Conservation (phyloP, 2,888 invertebrate species). For the Dryobotodes eremita region DNA sequence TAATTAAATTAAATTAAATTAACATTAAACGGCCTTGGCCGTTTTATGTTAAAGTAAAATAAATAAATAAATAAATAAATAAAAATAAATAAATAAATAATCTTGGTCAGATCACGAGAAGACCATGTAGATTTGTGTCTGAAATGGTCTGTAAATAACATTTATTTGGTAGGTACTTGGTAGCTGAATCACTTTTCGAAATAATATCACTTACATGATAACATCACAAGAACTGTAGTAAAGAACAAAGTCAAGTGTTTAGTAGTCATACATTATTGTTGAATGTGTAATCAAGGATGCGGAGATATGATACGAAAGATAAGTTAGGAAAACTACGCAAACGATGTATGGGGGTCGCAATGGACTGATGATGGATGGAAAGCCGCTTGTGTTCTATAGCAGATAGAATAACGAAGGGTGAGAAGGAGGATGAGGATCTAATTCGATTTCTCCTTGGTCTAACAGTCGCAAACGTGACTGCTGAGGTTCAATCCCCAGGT, state of each 20-base stretch:
- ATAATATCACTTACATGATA: constrained; percentile 9
- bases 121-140: too few species aligned
- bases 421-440: neutral
- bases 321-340: neutral
- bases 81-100: too few species aligned
- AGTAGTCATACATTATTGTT: neutral
- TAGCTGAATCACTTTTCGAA: neutral
- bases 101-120: too few species aligned
- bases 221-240: neutral
- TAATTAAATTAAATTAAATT: too few species aligned
- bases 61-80: too few species aligned
- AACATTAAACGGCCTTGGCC: too few species aligned
- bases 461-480: neutral
- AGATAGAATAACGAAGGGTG: too few species aligned
- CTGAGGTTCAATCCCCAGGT: too few species aligned
- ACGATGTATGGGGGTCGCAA: neutral
- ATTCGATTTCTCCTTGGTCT: neutral
- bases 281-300: neutral
- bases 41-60: too few species aligned
- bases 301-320: neutral
- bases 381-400: neutral
- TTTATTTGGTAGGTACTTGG: neutral
- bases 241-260: constrained; percentile 23
- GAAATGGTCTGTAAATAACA: too few species aligned
- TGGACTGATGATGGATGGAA: neutral